These are phyloP conservation scores for Cryptophagus acutangulus DNA, from an alignment of 2,888 invertebrate species.

Conservation along the genomic window DNA sequence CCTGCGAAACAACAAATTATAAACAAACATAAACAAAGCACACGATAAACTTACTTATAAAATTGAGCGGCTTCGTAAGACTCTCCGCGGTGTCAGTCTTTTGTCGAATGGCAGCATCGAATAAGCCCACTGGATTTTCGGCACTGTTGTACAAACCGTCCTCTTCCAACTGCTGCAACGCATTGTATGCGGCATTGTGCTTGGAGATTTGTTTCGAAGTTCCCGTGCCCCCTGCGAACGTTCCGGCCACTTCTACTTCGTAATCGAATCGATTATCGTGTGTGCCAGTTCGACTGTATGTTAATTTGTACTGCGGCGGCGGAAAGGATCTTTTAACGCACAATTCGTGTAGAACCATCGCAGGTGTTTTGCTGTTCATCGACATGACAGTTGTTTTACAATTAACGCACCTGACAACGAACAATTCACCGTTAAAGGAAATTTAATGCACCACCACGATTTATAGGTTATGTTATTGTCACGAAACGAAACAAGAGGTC, in stretches of 20 bases:
- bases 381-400: too few relatives aligned
- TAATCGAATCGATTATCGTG: conserved; percentile 52
- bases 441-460: too few relatives aligned
- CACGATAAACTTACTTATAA: conserved; percentile 1
- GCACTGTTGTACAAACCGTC: conserved; percentile 40
- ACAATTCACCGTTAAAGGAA: too few relatives aligned
- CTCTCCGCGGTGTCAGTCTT: conserved; percentile 19
- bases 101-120: conserved; percentile 28
- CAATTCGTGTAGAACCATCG: conserved; percentile 63
- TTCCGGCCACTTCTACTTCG: conserved; percentile 40
- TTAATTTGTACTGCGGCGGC: conserved; percentile 52
- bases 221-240: conserved; percentile 40
- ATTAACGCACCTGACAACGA: too few relatives aligned
- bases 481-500: too few relatives aligned
- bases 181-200: conserved; percentile 54
- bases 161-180: conserved; percentile 47
- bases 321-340: conserved; percentile 52
- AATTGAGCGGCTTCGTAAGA: conserved; percentile 12
- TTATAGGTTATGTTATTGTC: too few relatives aligned
- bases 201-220: conserved; percentile 58
- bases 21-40: too few relatives aligned
- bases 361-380: conserved; percentile 55
- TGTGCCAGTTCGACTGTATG: conserved; percentile 35
- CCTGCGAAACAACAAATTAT: conserved; percentile 21
- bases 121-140: conserved; percentile 32